These are phyloP conservation scores for Lepidonotus clava DNA, from an alignment of 2,888 invertebrate genomes.

Conservation along the genomic window DNA sequence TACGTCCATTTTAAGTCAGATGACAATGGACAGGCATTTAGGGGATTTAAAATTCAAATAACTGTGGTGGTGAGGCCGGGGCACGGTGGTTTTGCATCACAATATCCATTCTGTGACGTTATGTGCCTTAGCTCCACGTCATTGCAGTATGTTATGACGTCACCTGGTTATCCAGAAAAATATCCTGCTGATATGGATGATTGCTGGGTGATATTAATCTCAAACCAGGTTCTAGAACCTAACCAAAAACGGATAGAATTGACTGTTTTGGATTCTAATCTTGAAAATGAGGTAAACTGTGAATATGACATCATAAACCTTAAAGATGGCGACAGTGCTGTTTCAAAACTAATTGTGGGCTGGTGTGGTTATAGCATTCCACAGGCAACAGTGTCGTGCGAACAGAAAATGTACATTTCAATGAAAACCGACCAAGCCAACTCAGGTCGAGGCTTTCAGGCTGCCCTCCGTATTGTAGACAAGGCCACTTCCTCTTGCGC, in stretches of 20 bases:
- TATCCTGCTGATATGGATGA: background rate
- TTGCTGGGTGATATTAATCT: background rate
- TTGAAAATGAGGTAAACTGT: background rate
- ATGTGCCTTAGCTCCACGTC: background rate
- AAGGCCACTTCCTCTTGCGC: background rate
- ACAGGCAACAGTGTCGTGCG: background rate
- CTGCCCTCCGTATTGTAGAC: background rate
- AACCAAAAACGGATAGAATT: background rate
- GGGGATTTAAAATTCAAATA: background rate
- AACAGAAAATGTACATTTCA: background rate
- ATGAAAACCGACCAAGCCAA: background rate
- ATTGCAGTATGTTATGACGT: background rate
- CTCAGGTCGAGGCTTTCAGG: background rate
- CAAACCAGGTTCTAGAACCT: background rate
- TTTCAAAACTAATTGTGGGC: background rate
- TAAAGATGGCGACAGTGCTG: background rate
- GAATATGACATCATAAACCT: background rate
- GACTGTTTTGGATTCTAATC: background rate
- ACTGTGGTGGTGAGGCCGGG: background rate
- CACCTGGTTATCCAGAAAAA: conserved; percentile 5
- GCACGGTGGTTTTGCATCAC: background rate
- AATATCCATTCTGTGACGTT: background rate
- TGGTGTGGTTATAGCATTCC: conserved; percentile 25
- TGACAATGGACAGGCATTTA: background rate
- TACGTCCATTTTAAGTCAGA: background rate